Conservation (phyloP, 2,797 vertebrate species). For the Melanotaenia nigrans region DNA sequence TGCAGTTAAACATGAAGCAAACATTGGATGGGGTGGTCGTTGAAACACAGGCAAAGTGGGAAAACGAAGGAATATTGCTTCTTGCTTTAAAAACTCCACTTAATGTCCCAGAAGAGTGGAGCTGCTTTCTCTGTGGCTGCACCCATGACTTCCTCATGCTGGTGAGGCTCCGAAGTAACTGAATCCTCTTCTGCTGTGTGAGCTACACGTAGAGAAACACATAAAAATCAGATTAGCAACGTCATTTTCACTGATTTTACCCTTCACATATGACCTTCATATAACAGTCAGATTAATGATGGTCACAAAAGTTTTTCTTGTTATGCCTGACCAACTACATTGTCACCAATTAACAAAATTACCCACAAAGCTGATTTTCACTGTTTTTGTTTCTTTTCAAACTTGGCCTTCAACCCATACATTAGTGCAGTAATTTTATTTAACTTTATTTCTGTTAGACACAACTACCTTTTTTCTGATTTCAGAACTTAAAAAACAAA, state of each 20-base stretch:
- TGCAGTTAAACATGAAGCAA: slow-evolving; percentile 11
- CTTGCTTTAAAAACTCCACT: slow-evolving; percentile 63
- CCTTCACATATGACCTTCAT: too few species aligned
- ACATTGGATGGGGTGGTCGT: slow-evolving; percentile 1
- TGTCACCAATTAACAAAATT: too few species aligned
- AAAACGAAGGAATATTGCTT: slow-evolving; percentile 4
- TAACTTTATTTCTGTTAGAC: too few species aligned
- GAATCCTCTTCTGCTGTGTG: slow-evolving; percentile 38
- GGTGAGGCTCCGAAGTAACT: slow-evolving; percentile 40
- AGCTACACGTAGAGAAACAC: slow-evolving; percentile 24
- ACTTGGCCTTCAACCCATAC: not conserved
- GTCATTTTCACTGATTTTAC: not conserved
- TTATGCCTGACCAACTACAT: too few species aligned
- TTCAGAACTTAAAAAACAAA: not conserved
- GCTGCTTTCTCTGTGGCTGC: slow-evolving; percentile 61
- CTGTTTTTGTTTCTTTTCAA: not conserved
- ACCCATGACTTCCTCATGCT: slow-evolving; percentile 37
- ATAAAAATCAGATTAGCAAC: not conserved
- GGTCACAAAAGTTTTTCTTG: too few species aligned
- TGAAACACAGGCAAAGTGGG: slow-evolving; percentile 7
- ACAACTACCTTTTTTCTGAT: not conserved
- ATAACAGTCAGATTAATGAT: too few species aligned
- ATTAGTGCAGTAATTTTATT: too few species aligned
- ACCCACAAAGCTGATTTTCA: too few species aligned
- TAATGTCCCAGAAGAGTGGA: slow-evolving; percentile 70